Base-by-base conservation (phyloP, 2,113 vertebrate species). In the Lepus americanus region DNA sequence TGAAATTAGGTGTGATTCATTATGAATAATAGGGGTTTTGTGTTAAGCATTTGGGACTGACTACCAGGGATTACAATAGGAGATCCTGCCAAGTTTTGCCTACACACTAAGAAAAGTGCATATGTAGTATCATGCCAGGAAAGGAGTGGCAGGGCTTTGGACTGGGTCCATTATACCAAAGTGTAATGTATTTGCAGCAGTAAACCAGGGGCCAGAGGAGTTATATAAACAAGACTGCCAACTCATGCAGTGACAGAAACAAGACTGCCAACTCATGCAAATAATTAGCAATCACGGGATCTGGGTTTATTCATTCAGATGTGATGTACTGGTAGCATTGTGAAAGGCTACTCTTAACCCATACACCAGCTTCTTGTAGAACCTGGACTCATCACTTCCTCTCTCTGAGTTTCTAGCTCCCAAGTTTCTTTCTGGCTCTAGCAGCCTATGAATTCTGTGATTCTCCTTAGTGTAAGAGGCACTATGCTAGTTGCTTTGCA, bases 11-110 rank as follows among this genome's bases (percentile, higher is more conserved):
- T 33, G 25, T 79, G 12, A 83, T 49, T 77, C 91, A 22, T 81
- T 87, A 59, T 76, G 44, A 84, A 82, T 73, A 94, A 90, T 36
- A 33, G 6, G 3, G 20, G 14, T 29, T 53, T 80, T 89, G 82
- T 77, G 20, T 94, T 82, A 79, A 83, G 25, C 89, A 92, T 92
- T 80, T 87, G 49, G 89, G 49, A 39, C 64, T 92, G 88, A 77
- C 59, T 97, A 27, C 31, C 67, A 16, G 31, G 2, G 4, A 63
- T 76, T 73, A 67, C 49, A 92, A 36, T 29, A 64, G 19, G 36
- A 55, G 53, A 61, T 33, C 87, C 76, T 79, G 53, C 44, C 78
- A n/a, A 74, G 66, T 74, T 92, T 88, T 67, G 61, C 49, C 13
- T 92, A 20, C 4, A 33, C 9, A 59, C 92, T 8, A 89, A 89